Conservation (phyloP, 1,140 invertebrate genomes). For the Metopolophium dirhodum region DNA sequence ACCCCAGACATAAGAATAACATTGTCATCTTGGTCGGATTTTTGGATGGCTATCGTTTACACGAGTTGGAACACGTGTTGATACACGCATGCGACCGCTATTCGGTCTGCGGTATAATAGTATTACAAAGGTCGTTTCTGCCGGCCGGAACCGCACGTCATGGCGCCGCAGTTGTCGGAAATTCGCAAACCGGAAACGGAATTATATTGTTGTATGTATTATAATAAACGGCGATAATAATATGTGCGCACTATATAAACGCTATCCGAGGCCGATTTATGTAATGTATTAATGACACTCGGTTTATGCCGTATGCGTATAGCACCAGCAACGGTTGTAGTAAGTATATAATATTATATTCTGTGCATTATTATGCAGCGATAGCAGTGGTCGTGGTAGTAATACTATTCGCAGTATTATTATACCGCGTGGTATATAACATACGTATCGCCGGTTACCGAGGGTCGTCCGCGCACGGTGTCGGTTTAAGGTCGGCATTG, state of each 20-base stretch:
- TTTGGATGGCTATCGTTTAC: neutral
- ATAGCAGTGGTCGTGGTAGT: neutral
- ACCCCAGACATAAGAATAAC: too few species aligned
- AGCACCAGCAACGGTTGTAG: neutral
- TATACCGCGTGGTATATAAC: neutral
- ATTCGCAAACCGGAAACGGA: constrained; percentile 16
- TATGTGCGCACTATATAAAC: neutral
- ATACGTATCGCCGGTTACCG: neutral
- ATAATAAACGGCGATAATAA: neutral
- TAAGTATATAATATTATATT: neutral
- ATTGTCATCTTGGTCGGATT: neutral
- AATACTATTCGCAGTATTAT: neutral
- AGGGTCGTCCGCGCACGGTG: neutral
- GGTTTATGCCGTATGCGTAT: neutral
- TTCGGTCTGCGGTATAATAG: neutral
- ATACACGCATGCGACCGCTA: too few species aligned
- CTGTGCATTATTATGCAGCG: too few species aligned
- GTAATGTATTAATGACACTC: neutral
- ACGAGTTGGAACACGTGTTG: neutral
- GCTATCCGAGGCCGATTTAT: neutral
- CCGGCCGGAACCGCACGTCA: neutral
- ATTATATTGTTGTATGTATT: neutral
- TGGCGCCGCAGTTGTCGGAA: neutral
- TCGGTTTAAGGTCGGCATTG: neutral
- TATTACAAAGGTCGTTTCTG: neutral